Evolutionary conservation across 2,888 invertebrate genomes (phyloP), one percentile per base, ranked within the genome.

Genomic region (Limnephilus auricula): DNA sequence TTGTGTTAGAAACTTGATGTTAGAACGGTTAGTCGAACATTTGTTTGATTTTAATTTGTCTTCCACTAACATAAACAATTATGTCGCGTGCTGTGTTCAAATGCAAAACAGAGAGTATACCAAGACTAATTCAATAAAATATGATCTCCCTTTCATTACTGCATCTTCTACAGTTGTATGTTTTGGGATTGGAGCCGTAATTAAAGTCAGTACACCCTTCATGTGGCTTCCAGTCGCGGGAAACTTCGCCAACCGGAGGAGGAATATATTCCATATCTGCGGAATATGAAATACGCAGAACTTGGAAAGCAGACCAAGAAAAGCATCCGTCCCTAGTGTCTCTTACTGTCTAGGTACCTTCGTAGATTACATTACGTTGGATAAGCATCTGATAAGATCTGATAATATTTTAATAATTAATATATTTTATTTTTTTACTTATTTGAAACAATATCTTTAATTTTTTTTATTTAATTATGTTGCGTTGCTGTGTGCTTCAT

Each of bases 171-270:
- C 65, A 65, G 65, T 65, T 65, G 0, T 65, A 18, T 65, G 4
- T 6, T 65, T 18, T 25, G 5, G 25, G 5, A 25, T 65, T 80
- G 79, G 65, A 85, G 40, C 91, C 80, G 90, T 91, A 91, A 91
- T 91, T 91, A 91, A 91, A 89, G 85, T 89, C 45, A 82, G 89
- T 84, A 79, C 40, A 40, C 84, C 91, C 88, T 91, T 89, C 91
- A 65, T 65, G 91, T 83, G 89, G 89, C 88, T 50, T 40, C 65
- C 83, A 34, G 37, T 65, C 30, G 91, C 80, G 18, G 65, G 65
- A 89, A 89, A 91, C 86, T 89, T 91, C 34, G 30, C 85, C 84
- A 37, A 37, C 45, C 30, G n/a, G 30, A 12, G 84, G 40, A n/a
- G 40, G 84, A 84, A 84, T 84, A 84, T 84, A 82, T 82, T 82